Conservation (phyloP, 2,888 invertebrate species). For the Rhimphoctona megacephalus region DNA sequence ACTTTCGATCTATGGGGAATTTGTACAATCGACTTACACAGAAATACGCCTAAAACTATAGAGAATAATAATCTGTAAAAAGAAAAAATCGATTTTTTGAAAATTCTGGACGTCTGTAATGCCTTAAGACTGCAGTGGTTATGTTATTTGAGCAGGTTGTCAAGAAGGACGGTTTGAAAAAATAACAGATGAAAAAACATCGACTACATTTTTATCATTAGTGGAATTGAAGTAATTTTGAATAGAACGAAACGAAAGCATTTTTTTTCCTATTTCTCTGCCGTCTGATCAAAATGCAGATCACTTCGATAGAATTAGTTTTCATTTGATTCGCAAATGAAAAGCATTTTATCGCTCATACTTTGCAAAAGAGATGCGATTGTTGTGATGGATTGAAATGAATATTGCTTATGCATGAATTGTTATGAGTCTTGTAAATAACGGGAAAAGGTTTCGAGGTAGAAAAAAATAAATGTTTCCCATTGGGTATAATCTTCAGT, state of each 20-base stretch:
- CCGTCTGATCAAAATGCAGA: not conserved
- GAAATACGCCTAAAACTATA: no score
- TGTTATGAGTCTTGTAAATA: slow-evolving; percentile 34
- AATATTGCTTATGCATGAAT: slow-evolving; percentile 7
- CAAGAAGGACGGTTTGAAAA: not conserved
- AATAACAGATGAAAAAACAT: not conserved
- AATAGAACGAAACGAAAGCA: not conserved
- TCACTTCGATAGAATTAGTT: not conserved
- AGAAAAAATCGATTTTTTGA: no score
- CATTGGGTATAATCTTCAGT: slow-evolving; percentile 33
- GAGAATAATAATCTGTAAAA: no score
- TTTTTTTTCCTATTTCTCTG: not conserved
- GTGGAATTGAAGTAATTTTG: not conserved
- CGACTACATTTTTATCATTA: not conserved
- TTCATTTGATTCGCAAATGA: not conserved
- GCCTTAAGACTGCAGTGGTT: not conserved
- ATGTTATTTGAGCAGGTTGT: not conserved
- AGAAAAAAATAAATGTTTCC: slow-evolving; percentile 51
- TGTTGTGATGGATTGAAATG: not conserved
- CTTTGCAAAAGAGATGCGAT: not conserved
- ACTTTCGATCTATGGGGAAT: no score
- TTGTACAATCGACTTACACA: no score
- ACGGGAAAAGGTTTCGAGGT: slow-evolving; percentile 3
- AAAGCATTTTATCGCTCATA: not conserved
- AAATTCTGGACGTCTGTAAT: no score